These are phyloP conservation scores for Cichladusa arquata DNA, from an alignment of 2,113 vertebrate genomes.

Conservation along the genomic window DNA sequence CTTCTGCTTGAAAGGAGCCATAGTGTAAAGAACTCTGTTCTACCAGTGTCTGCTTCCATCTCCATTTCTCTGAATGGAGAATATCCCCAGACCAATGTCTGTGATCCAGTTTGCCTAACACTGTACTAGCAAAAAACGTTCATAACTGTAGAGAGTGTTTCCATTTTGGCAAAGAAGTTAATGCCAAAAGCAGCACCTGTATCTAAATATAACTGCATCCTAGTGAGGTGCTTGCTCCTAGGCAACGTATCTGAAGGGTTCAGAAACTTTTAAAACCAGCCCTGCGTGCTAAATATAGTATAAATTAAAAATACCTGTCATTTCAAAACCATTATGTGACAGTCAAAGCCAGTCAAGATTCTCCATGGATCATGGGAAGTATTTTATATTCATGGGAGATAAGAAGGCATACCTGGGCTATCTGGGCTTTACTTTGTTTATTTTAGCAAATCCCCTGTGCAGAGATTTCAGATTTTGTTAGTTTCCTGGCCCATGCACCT, in stretches of 20 bases:
- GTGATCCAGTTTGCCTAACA: not conserved
- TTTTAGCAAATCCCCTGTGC: not conserved
- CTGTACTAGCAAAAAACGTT: not conserved
- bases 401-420: not conserved
- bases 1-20: not conserved
- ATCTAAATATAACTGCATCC: not conserved
- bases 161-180: not conserved
- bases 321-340: constrained; percentile 2
- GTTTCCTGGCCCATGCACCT: not conserved
- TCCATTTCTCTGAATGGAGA: not conserved
- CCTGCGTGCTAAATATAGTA: not conserved
- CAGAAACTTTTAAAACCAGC: constrained; percentile 23
- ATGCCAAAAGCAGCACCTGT: not conserved
- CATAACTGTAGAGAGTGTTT: not conserved
- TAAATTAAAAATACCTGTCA: not conserved
- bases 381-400: not conserved
- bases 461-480: not conserved
- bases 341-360: not conserved
- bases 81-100: not conserved
- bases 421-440: not conserved
- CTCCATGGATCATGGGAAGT: not conserved
- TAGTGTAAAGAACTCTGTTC: not conserved
- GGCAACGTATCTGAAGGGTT: not conserved
- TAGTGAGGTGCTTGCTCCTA: not conserved
- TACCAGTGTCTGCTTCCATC: not conserved